Evolutionary conservation across 2,888 invertebrate genomes (phyloP), one percentile per base, ranked within the genome.

Genomic region (Chrysolina americana): DNA sequence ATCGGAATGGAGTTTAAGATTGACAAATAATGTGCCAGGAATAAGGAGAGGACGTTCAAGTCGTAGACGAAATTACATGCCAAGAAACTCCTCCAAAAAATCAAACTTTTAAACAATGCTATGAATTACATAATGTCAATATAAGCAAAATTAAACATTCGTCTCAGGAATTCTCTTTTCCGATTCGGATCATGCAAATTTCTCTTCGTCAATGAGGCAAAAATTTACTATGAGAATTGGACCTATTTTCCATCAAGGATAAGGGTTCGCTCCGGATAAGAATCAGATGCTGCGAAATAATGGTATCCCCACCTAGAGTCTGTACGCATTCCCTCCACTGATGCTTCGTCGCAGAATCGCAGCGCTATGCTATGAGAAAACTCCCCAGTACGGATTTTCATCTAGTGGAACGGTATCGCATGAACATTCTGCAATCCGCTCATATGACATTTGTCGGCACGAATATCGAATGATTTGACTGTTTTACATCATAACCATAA

Each of bases 241-340:
- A 71, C 74, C 77, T 78, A 81, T 81, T 81, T 79, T 80, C 79
- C 79, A 68, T 74, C 73, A 76, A 77, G 80, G 79, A 76, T 79
- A 81, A 79, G 79, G 83, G 83, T 85, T 85, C 83, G 79, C 83
- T 83, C 82, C 84, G 83, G 81, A 80, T 80, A 82, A 82, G 83
- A 85, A 86, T 86, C 85, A 85, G 86, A 86, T 86, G 86, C 85
- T 85, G 85, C 83, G 83, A 84, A 86, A 86, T 86, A 86, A 86
- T 86, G 85, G 85, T 85, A 85, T 84, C 84, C 83, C 83, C 83
- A 75, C 82, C 83, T 78, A 78, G 77, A 79, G 78, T 77, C 78
- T 77, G 77, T 81, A 71, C 83, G 76, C 76, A 71, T 53, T 71
- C 83, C 83, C 82, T 81, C 81, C 80, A 80, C 81, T 75, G 77